These are phyloP conservation scores for Pseudochirops cupreus DNA, from an alignment of 2,797 vertebrate species.

Conservation along the genomic window DNA sequence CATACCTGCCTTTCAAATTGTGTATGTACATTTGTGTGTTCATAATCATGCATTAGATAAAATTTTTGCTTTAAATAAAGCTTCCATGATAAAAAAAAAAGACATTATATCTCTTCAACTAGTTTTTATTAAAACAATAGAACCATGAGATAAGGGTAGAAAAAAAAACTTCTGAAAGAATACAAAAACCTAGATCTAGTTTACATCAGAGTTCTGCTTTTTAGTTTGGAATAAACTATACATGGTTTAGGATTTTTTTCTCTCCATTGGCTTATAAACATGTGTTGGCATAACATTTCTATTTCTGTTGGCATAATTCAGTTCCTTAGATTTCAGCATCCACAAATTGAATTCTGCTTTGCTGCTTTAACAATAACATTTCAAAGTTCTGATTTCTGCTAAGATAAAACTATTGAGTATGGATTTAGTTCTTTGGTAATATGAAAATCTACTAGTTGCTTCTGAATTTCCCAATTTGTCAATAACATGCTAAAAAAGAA, in stretches of 20 bases:
- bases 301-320: slow-evolving; percentile 19
- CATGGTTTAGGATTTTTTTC: not conserved
- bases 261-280: slow-evolving; percentile 33
- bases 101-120: slow-evolving; percentile 54
- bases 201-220: slow-evolving; percentile 8
- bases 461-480: slow-evolving; percentile 23
- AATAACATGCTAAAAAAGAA: not conserved
- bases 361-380: not conserved
- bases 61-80: slow-evolving; percentile 69
- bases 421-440: not conserved
- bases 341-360: slow-evolving; percentile 41
- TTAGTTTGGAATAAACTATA: slow-evolving; percentile 50
- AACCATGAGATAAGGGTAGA: not conserved
- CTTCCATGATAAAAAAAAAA: slow-evolving; percentile 69
- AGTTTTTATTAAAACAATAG: slow-evolving; percentile 46
- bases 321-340: slow-evolving; percentile 51
- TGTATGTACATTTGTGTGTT: not conserved
- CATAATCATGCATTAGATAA: slow-evolving; percentile 43
- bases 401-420: slow-evolving; percentile 44
- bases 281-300: not conserved
- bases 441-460: not conserved
- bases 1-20: slow-evolving; percentile 48
- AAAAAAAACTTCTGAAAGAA: slow-evolving; percentile 25
- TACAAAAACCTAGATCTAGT: not conserved
- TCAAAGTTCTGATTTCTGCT: not conserved